phyloP scores from a whole-genome alignment of 1,140 invertebrate species.

The Tetraneura akinire region DNA sequence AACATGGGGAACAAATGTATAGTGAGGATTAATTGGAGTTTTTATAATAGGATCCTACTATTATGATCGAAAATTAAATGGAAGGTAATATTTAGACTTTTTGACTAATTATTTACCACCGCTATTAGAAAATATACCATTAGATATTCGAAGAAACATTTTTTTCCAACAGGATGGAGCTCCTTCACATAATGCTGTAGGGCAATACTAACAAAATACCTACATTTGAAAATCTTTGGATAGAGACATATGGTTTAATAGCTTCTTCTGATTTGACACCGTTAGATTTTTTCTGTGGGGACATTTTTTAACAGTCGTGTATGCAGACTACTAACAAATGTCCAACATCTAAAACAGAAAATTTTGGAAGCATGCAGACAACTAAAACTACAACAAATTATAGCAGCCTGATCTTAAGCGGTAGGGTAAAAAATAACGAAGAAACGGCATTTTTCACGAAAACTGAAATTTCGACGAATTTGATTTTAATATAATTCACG shows the following conservation, averaged over 20 bases:
- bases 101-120: constrained; percentile 31
- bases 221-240: constrained; percentile 53
- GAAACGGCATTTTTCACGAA: too few species aligned
- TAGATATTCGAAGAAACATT: background rate
- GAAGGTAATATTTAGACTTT: constrained; percentile 54
- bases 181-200: constrained; percentile 55
- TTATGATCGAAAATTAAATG: constrained; percentile 55
- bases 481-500: too few species aligned
- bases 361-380: background rate
- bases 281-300: background rate
- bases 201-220: constrained; percentile 40
- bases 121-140: background rate
- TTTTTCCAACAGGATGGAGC: constrained; percentile 54
- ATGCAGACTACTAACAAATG: background rate
- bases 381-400: background rate
- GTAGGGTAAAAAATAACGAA: too few species aligned
- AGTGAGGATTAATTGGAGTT: constrained; percentile 56
- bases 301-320: too few species aligned
- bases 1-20: constrained; percentile 57
- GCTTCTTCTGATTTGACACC: background rate
- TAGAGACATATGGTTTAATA: constrained; percentile 56
- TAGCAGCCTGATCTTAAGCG: too few species aligned
- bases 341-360: background rate
- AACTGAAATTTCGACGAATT: too few species aligned
- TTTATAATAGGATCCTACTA: constrained; percentile 57